Conservation (phyloP, 2,797 vertebrate genomes). For the Cercopithecus neglectus region DNA sequence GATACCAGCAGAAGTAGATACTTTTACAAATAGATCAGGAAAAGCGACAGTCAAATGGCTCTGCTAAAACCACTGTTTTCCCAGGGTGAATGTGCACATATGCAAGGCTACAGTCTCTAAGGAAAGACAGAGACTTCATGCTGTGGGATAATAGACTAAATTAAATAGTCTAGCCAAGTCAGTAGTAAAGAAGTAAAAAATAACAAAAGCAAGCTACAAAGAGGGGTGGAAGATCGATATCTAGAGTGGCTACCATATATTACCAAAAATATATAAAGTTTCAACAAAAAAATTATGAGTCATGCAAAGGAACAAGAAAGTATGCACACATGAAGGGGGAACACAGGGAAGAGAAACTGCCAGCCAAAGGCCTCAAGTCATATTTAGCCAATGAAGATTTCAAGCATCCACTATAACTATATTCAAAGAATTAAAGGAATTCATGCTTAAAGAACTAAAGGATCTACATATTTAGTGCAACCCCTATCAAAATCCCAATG, state of each 20-base stretch:
- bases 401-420: not conserved
- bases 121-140: not conserved
- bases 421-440: not conserved
- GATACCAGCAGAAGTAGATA: not conserved
- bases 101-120: not conserved
- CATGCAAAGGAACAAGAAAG: not conserved
- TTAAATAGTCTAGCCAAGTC: not conserved
- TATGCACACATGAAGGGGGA: not conserved
- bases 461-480: not conserved
- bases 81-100: not conserved
- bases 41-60: not conserved
- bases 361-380: not conserved
- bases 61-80: not conserved
- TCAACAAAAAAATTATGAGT: not conserved
- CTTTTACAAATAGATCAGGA: not conserved
- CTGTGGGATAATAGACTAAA: not conserved
- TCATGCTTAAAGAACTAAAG: not conserved
- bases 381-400: not conserved
- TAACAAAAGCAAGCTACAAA: not conserved
- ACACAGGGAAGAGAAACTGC: not conserved
- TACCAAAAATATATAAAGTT: not conserved
- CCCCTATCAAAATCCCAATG: not conserved
- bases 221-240: not conserved
- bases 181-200: not conserved
- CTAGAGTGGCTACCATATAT: not conserved